A percentile compares a stretch with the other conserved stretches of the same genome.
phyloP scores from a whole-genome alignment of 2,888 invertebrate species.

The Odontothrips loti region DNA sequence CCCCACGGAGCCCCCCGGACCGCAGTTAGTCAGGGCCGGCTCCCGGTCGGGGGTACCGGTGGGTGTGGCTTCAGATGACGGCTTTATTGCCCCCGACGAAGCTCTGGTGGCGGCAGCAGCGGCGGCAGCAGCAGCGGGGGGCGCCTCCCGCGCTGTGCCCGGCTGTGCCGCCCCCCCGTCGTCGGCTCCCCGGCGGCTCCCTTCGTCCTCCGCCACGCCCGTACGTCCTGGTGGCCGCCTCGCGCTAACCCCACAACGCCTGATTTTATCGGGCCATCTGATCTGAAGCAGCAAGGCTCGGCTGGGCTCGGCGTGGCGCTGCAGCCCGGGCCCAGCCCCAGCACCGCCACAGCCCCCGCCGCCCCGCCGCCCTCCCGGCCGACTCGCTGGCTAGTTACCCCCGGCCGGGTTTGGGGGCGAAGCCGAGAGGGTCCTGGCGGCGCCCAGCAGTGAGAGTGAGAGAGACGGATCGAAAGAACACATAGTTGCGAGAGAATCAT shows the following conservation, averaged over 20 bases:
- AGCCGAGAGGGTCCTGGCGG: too few relatives aligned
- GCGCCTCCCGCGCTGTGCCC: neutral
- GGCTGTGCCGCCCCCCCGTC: neutral
- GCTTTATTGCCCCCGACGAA: slow-evolving; percentile 8
- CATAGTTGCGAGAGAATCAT: slow-evolving; percentile 18
- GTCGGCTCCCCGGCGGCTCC: neutral
- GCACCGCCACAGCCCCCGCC: neutral
- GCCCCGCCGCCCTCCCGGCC: neutral
- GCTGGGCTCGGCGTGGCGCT: neutral
- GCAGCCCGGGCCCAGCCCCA: too few relatives aligned
- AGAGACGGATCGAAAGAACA: neutral
- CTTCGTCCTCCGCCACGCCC: neutral
- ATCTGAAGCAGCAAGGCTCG: neutral
- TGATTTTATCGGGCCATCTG: slow-evolving; percentile 21
- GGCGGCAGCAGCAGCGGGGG: neutral
- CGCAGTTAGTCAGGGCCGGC: too few relatives aligned
- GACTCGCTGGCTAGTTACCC: neutral
- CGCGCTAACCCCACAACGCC: slow-evolving; percentile 18
- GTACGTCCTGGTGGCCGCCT: neutral
- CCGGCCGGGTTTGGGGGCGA: too few relatives aligned
- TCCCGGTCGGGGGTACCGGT: neutral
- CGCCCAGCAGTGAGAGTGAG: too few relatives aligned
- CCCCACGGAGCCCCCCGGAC: too few relatives aligned
- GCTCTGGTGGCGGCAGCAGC: neutral
- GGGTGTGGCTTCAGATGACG: neutral